Evolutionary conservation across 2,797 vertebrate genomes (phyloP).

Genomic region (Alexandromys oeconomus): DNA sequence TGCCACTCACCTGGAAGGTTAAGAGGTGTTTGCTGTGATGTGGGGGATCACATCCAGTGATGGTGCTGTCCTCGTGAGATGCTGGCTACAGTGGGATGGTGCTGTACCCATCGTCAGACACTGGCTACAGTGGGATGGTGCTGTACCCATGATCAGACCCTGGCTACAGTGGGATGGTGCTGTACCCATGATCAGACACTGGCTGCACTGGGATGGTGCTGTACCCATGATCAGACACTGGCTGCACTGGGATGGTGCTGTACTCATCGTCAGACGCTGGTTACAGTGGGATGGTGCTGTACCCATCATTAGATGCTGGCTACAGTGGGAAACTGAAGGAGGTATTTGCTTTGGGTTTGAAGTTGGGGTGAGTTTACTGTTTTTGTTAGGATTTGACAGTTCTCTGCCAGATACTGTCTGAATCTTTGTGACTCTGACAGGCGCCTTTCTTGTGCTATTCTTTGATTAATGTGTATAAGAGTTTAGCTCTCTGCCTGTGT

Average conservation of each 20-base stretch:
- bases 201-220: not conserved
- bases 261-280: too few relatives aligned
- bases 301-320: too few relatives aligned
- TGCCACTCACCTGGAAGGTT: not conserved
- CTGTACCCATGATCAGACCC: too few relatives aligned
- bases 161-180: not conserved
- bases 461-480: not conserved
- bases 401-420: not conserved
- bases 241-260: too few relatives aligned
- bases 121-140: too few relatives aligned
- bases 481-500: not conserved
- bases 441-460: not conserved
- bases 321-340: not conserved
- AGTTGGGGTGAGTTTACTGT: not conserved
- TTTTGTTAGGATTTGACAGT: not conserved
- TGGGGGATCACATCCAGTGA: accelerated
- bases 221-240: too few relatives aligned
- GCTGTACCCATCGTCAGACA: accelerated
- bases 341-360: not conserved
- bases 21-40: not conserved
- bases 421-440: not conserved
- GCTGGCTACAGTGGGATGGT: too few relatives aligned
- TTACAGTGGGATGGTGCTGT: too few relatives aligned
- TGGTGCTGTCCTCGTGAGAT: too few relatives aligned
- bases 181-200: accelerated